These are phyloP conservation scores for Aphidoletes aphidimyza DNA, from an alignment of 2,888 invertebrate genomes.

Conservation along the genomic window DNA sequence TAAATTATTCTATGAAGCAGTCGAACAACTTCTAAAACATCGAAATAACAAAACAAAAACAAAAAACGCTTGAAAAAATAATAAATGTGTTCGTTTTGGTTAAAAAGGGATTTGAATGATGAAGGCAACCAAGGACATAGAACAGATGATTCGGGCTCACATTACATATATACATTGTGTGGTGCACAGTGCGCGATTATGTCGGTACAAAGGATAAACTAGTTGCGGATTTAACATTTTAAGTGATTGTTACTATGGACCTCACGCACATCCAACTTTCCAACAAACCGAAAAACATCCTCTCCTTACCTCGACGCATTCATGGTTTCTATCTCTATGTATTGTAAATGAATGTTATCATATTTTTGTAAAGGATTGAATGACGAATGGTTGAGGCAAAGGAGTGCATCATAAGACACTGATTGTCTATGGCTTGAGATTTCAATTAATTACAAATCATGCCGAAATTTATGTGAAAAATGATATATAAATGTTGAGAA, in stretches of 20 bases:
- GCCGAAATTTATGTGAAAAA: constrained; percentile 25
- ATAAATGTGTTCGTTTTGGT: too few relatives aligned
- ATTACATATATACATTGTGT: not conserved
- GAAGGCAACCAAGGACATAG: not conserved
- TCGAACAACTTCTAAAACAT: not conserved
- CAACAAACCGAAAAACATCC: not conserved
- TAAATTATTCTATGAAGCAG: too few relatives aligned
- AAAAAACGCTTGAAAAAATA: not conserved
- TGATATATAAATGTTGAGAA: constrained; percentile 7
- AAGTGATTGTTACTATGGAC: not conserved
- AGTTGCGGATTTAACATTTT: constrained; percentile 2
- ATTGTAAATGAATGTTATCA: too few relatives aligned
- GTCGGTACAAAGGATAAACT: not conserved
- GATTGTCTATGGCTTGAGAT: too few relatives aligned
- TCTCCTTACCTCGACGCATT: not conserved
- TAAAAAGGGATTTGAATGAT: not conserved
- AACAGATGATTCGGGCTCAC: not conserved
- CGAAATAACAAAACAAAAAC: not conserved
- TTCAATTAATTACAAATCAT: constrained; percentile 15
- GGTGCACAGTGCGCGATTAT: not conserved
- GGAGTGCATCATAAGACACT: too few relatives aligned
- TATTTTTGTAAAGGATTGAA: too few relatives aligned
- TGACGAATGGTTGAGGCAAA: too few relatives aligned
- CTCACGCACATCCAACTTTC: not conserved
- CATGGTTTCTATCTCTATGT: too few relatives aligned